A percentile compares a stretch with the other conserved stretches of the same genome.
phyloP scores from a whole-genome alignment of 1,140 invertebrate species.

The Asobara japonica region DNA sequence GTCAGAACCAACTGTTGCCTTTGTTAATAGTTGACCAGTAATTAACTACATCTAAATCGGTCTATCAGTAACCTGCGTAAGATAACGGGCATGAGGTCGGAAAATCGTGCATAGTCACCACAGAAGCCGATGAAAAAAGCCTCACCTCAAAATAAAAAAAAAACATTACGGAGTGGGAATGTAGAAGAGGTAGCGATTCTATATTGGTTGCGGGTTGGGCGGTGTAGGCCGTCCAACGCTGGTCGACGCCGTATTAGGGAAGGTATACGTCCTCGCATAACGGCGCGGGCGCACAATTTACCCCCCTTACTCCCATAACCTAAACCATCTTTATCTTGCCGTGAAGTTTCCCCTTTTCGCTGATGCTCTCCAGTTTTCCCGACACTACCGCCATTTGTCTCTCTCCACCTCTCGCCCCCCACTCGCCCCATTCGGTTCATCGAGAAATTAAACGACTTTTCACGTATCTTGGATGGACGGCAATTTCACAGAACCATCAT shows the following conservation, averaged over 20 bases:
- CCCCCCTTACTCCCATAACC: slow-evolving; percentile 7
- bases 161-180: slow-evolving; percentile 10
- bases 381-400: not conserved
- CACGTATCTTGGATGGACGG: not conserved
- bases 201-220: slow-evolving; percentile 50
- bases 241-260: slow-evolving; percentile 63
- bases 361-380: slow-evolving; percentile 40
- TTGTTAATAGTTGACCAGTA: too few species aligned
- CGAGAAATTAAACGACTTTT: not conserved
- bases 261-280: slow-evolving; percentile 49
- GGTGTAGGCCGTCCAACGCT: slow-evolving; percentile 49
- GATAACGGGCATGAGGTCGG: too few species aligned
- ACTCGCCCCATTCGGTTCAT: not conserved
- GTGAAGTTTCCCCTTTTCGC: slow-evolving; percentile 5
- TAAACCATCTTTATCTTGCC: not conserved
- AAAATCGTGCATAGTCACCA: too few species aligned
- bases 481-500: too few species aligned
- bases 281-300: slow-evolving; percentile 43
- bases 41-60: too few species aligned
- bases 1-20: too few species aligned
- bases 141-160: not conserved
- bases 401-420: not conserved
- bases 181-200: slow-evolving; percentile 45
- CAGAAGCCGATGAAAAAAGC: too few species aligned
- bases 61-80: too few species aligned